phyloP scores from a whole-genome alignment of 2,113 vertebrate genomes.

The Colaptes auratus region DNA sequence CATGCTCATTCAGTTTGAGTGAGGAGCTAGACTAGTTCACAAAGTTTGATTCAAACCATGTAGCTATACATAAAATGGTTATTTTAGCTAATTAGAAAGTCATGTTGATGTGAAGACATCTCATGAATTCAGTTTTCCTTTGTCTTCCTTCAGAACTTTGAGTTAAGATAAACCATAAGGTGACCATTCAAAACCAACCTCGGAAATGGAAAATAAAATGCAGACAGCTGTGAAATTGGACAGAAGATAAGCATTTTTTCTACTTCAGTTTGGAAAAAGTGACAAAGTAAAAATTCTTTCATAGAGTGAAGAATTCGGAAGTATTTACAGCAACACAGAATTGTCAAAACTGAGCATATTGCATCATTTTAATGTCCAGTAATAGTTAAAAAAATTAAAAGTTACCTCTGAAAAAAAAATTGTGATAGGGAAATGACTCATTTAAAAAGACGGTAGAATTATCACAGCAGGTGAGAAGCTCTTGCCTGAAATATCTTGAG shows the following conservation, averaged over 20 bases:
- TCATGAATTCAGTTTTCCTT: not conserved
- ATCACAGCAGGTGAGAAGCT: not conserved
- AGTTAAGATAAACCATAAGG: not conserved
- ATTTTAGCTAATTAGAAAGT: not conserved
- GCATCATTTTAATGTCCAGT: not conserved
- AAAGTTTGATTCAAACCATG: not conserved
- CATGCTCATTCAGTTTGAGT: not conserved
- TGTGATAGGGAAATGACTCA: not conserved
- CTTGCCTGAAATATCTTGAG: not conserved
- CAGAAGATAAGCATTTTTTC: not conserved
- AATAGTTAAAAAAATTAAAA: not conserved
- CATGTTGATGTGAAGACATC: not conserved
- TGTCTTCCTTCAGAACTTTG: not conserved
- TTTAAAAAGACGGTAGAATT: not conserved
- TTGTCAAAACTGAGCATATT: not conserved
- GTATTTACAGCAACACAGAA: not conserved
- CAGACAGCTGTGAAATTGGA: not conserved
- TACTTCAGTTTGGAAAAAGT: not conserved
- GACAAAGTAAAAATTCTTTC: not conserved
- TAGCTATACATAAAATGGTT: not conserved
- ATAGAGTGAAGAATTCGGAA: not conserved
- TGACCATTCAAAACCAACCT: not conserved
- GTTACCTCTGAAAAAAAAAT: not conserved
- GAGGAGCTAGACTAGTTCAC: fast-evolving
- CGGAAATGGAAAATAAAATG: not conserved